Percentiles rank a stretch among this genome's conserved stretches.
Conservation (phyloP, 2,113 vertebrate genomes). For the Agapornis roseicollis region DNA sequence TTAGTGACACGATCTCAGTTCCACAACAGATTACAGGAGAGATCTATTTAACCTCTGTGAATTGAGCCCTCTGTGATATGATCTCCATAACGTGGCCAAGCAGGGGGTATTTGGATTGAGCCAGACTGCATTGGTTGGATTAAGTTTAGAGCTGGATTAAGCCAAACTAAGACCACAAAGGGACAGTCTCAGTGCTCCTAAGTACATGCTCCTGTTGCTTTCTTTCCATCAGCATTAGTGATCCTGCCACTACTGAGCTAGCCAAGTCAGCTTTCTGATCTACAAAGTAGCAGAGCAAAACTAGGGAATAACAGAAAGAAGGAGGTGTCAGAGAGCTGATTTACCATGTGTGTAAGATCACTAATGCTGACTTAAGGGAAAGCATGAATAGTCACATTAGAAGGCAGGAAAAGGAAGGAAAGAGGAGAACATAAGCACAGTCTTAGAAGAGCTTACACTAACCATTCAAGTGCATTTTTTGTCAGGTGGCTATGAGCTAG, state of each 20-base stretch:
- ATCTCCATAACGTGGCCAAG: background rate
- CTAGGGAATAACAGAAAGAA: background rate
- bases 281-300: background rate
- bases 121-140: background rate
- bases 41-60: background rate
- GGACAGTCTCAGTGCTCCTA: background rate
- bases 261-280: background rate
- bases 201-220: background rate
- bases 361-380: background rate
- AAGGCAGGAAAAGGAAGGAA: background rate
- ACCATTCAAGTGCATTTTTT: background rate
- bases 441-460: background rate
- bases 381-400: background rate
- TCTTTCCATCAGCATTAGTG: background rate
- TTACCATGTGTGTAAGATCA: background rate
- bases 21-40: background rate
- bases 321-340: background rate
- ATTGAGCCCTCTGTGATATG: background rate
- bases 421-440: background rate
- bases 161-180: background rate
- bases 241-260: background rate
- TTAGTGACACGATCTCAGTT: background rate
- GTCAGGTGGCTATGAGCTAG: background rate
- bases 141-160: background rate
- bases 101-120: background rate